Base-by-base conservation (phyloP, 2,113 vertebrate species). In the Pholis gunnellus region DNA sequence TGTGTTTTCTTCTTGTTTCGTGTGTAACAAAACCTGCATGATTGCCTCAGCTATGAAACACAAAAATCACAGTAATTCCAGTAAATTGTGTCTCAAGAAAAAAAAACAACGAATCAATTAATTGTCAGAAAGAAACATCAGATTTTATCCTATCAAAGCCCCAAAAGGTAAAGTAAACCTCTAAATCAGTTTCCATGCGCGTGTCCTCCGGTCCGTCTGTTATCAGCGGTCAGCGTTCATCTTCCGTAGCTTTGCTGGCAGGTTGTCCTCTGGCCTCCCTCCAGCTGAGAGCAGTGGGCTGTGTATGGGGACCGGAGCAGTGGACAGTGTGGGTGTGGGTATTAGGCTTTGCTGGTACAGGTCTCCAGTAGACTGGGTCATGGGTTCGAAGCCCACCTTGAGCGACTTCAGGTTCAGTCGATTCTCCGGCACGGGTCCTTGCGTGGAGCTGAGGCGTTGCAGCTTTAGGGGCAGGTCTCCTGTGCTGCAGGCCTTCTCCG, bases 401-500 rank as follows among this genome's bases (percentile, higher is more conserved):
- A 97, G 95, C 29, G 95, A 93, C 79, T 95, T 94, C 46, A 96
- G 88, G 40, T 95, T 95, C 29, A 96, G 92, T 60, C 87, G 94
- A 13, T 87, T 86, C 75, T 95, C 95, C 0, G 66, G 76, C 22
- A 93, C 96, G 2, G 94, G 93, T 0, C 86, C 94, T 10, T 90
- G 92, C 0, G 91, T 88, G 0, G 96, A 95, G 78, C 93, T 93
- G 38, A 95, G 78, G 67, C 96, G 94, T 79, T 97, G 94, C 54
- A 96, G 94, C 91, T 96, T 95, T 17, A 97, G 78, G 0, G 96
- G 96, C 79, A 97, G 95, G 69, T 97, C 96, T 4, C 96, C 96
- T 0, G 96, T 96, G 89, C 96, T 96, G 88, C 92, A 96, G 14
- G 95, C 96, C 91, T 96, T 96, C 88, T 95, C 95, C 0, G 91